Base-by-base conservation (phyloP, 2,113 vertebrate genomes). In the Pitta sordida region DNA sequence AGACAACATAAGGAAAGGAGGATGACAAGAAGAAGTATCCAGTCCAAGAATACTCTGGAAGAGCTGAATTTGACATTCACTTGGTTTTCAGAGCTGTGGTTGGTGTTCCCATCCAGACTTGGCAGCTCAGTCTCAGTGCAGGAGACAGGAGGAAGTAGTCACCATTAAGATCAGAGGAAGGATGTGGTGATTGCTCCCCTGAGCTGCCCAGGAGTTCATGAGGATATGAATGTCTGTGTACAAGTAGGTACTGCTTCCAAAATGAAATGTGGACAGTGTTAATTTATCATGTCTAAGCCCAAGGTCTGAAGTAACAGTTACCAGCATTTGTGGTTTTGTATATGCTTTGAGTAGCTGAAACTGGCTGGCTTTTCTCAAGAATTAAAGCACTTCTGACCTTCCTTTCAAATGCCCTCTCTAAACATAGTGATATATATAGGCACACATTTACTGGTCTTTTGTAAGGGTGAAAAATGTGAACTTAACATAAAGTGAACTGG, bases 331-430 rank as follows among this genome's bases (percentile, higher is more conserved):
- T 55, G 51, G 12, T 58, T 95, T 62, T 84, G 63, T 16, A 60
- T 24, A 52, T 27, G 80, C 79, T 95, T 83, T 62, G n/a, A 83
- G 52, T 73, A 94, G 90, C 85, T 88, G 63, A 86, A 95, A 91
- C 51, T 41, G 80, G 26, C 51, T 94, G 55, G 0, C 39, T 94
- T 90, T 93, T 78, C 89, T 79, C 71, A 93, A 90, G 56, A 92
- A 86, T 64, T 76, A 77, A 93, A 94, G 76, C 78, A 86, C 48
- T 92, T 77, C 46, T 91, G 84, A 90, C 75, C 67, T 94, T 91
- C 62, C 93, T 94, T 94, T 91, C 70, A 94, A 90, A 95, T 52
- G 87, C n/a, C 19, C 26, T 83, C 86, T 87, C 49, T 90, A 90
- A 95, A 91, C 48, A 87, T 6, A 74, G 77, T 16, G 32, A 94